Base-by-base conservation (phyloP, 2,113 vertebrate species). In the Microtus richardsoni region DNA sequence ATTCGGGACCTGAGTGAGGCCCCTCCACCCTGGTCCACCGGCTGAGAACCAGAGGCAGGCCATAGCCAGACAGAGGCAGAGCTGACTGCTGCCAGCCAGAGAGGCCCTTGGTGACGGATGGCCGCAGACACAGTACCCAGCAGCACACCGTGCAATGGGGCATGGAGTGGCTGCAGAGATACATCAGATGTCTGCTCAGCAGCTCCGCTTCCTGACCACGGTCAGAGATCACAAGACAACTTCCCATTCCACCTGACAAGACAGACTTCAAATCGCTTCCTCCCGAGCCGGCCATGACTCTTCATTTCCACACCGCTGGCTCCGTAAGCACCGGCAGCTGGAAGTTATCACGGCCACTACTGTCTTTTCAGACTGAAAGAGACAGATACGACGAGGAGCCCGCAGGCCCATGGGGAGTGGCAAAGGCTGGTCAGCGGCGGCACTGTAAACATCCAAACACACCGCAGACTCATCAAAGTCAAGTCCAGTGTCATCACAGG, bases 211-310 rank as follows among this genome's bases (percentile, higher is more conserved):
- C 87, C 68, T 41, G 83, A 84, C 24, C 58, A 10, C 1, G 19
- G 87, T 68, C 70, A 75, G n/a, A 24, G 16, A 54, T 39, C 78
- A 74, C 54, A 75, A 64, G 44, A 5, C 68, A 73, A 74, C 54
- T 44, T 28, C 93, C 60, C 5, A 13, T 54, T 93, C 85, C 80
- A 64, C 91, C 86, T 92, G 70, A 94, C 92, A 54, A 93, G 91
- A 86, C 33, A 73, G 52, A 26, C 78, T 47, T 30, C 70, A 47
- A n/a, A 77, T 64, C 5, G 17, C 58, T 96, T 87, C 78, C 75
- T 91, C 80, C 89, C 28, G 73, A 82, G 22, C 68, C 6, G 24
- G 73, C 10, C 28, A 64, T 28, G 68, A 28, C 3, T 97, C 95
- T 96, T 96, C 75, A 84, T 90, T 96, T 91, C 36, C 58, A 74